Base-by-base conservation (phyloP, 2,797 vertebrate species). In the Halcyon smyrnensis region DNA sequence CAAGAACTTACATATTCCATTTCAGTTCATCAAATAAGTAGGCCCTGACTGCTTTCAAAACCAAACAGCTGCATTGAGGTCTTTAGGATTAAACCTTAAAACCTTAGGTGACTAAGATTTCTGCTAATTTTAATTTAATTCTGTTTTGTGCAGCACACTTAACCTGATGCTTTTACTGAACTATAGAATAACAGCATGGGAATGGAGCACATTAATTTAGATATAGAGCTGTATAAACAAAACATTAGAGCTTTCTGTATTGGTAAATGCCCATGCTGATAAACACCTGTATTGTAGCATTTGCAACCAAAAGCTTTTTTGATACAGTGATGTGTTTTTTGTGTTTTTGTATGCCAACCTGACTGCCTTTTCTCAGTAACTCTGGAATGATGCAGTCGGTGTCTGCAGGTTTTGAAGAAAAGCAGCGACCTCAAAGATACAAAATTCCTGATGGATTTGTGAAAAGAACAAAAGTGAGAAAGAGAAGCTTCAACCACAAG, bases 71-170 rank as follows among this genome's bases (percentile, higher is more conserved):
- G 20, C n/a, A 71, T 5, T 34, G 45, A 83, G 36, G 9, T 73
- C 65, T 87, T 90, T 51, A 89, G 28, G 64, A 81, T 86, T 89
- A 85, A 84, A 80, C 65, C 41, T 83, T 85, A 69, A 84, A 88
- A 43, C 24, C 24, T 73, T 65, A 43, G 25, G 30, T 67, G 41
- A 62, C 9, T 5, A 45, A 85, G 50, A 84, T 50, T 60, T 46
- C 45, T 74, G 24, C 10, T 80, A 73, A 78, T 77, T 86, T 65
- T 13, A 53, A 81, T 92, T 89, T 87, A 79, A 76, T 69, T 68
- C 37, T 74, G 54, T 60, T 60, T 87, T 21, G 32, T 65, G 12
- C 20, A 87, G 28, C 5, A 62, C 39, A 25, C 23, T 88, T 93
- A 93, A 65, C 59, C 11, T 70, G 20, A 27, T 39, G 39, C 12